Evolutionary conservation across 2,888 invertebrate genomes (phyloP), one percentile per base, ranked within the genome.

Genomic region (Magallana nippona): DNA sequence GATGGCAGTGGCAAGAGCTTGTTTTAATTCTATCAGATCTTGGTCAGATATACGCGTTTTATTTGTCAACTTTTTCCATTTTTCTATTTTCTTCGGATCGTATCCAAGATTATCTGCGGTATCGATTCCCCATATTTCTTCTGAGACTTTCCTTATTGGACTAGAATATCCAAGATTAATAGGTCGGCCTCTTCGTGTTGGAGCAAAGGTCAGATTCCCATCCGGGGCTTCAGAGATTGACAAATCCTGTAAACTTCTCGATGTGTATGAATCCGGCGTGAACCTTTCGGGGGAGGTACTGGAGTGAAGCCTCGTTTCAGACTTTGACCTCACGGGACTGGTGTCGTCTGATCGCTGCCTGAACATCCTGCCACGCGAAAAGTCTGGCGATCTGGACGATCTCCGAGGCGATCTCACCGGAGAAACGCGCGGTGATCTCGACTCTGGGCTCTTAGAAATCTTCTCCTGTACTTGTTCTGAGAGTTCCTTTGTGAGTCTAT

Each of bases 1-100:
- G 63, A 92, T 87, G 44, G 91, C 90, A 55, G 90, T 91, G 57
- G 92, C 93, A 62, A 93, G 87, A 27, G 92, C 91, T 85, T 92
- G 91, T 86, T 93, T 92, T 44, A 93, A 83, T 85, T 93, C 91
- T 82, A 91, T 87, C 55, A 90, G 87, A 27, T 91, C 91, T 78
- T 87, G 88, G 83, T 92, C 91, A 55, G 89, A 85, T 22, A 90
- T 84, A 27, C 88, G 85, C 56, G 89, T 85, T 13, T 86, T 86
- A 10, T 89, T 85, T 27, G 91, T 89, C 60, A 92, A 83, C 82
- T 87, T 86, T 82, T 91, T 91, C 91, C 91, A 91, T 44, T 86
- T 87, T 55, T 89, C 89, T 56, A 89, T 89, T 81, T 90, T 87
- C 63, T 89, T 87, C 27, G 89, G 89, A 80, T 91, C 91, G 63